Base-by-base conservation (phyloP, 2,888 invertebrate species). In the Scaptomyza flava region DNA sequence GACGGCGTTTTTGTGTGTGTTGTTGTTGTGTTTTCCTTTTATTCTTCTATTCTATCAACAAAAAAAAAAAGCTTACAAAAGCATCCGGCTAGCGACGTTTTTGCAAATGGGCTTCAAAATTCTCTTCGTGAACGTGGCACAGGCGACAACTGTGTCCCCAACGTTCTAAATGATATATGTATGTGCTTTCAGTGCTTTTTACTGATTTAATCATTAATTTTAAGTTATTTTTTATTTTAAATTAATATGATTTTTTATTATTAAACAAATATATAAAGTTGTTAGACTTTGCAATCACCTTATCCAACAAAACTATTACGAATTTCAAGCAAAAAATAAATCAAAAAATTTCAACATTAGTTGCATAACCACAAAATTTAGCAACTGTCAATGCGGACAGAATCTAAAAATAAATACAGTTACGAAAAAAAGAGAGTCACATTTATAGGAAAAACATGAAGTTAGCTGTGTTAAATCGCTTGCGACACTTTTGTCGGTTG, bases 81-180 rank as follows among this genome's bases (percentile, higher is more conserved):
- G 80, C 83, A 83, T 83, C 83, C 80, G 79, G 73, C 79, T 79
- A 43, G 57, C 64, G 69, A 50, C 59, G 56, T 63, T 65, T 47
- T 50, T 65, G 56, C 62, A 51, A 36, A 57, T 57, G 53, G 50
- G 50, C 53, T 63, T 61, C 53, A 51, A 68, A 70, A 76, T 68
- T 38, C 69, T 79, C 58, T 71, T 59, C 46, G 62, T 73, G 47
- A 43, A 48, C 8, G 14, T 41, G 3, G 56, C 41, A 42, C 66
- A 75, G 77, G 66, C 66, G 78, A 78, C 67, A 52, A 78, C 80
- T 60, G 3, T 53, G 67, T 69, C 61, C 1, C 12, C 23, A 38
- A 34, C 1, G n/a, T 5, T 48, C 27, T 17, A 23, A 45, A 8
- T 23, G 12, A 11, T 12, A 6, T 14, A 31, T 31, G 14, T 30